Evolutionary conservation across 2,113 vertebrate species (phyloP).

Genomic region (Polypterus bichir): DNA sequence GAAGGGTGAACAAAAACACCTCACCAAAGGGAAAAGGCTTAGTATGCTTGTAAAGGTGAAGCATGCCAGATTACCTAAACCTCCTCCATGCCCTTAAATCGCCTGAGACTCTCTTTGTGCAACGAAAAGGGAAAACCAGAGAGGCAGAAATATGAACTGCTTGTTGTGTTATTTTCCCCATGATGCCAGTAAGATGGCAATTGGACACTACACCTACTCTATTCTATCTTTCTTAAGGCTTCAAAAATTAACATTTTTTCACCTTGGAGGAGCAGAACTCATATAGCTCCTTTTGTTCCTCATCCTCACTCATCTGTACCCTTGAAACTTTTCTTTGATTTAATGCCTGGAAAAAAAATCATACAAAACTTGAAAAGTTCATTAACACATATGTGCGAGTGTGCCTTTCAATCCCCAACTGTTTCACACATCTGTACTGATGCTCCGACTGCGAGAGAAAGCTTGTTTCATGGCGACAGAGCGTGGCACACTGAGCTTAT

Average conservation of each 20-base stretch:
- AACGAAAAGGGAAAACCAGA: neutral
- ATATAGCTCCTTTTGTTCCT: neutral
- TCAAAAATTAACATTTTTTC: no score
- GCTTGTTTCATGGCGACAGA: constrained; percentile 88
- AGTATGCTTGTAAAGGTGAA: no score
- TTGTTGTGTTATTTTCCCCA: no score
- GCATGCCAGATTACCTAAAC: neutral
- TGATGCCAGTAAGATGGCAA: no score
- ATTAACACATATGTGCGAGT: neutral
- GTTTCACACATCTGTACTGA: constrained; percentile 85
- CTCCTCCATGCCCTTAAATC: neutral
- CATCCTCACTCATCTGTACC: neutral
- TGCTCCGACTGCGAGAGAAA: constrained; percentile 84
- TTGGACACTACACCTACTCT: no score
- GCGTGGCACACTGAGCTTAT: constrained; percentile 75
- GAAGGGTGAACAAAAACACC: no score
- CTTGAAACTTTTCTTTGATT: neutral
- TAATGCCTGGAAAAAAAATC: neutral
- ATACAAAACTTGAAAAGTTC: neutral
- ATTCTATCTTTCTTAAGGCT: no score
- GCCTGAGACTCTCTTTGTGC: constrained; percentile 1
- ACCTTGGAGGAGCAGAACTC: no score
- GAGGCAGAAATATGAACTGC: no score
- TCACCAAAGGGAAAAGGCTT: no score
- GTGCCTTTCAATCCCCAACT: constrained; percentile 9